A percentile compares a stretch with the other conserved stretches of the same genome.
These are phyloP conservation scores for Aldabrachelys gigantea DNA, from an alignment of 2,113 vertebrate genomes.

Conservation along the genomic window DNA sequence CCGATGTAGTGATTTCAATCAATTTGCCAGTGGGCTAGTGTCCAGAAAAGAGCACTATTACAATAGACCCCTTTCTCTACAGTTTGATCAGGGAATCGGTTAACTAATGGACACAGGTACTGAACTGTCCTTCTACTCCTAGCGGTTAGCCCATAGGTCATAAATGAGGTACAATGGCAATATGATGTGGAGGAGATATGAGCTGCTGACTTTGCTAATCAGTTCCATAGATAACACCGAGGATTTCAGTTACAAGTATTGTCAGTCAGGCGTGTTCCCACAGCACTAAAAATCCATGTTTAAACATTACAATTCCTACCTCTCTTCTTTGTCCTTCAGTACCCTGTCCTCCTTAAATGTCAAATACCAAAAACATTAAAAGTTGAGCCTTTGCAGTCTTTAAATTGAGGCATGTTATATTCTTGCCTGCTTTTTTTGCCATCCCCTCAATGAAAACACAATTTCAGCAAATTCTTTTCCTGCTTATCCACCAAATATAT, in stretches of 20 bases:
- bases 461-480: not conserved
- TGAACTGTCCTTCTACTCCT: not conserved
- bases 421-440: not conserved
- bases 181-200: rapidly evolving
- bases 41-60: not conserved
- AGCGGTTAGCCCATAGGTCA: not conserved
- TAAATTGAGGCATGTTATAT: not conserved
- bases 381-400: not conserved
- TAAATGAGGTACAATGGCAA: not conserved
- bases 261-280: not conserved
- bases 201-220: too few species aligned
- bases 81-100: not conserved
- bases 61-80: not conserved
- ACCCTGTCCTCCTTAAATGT: constrained; percentile 4
- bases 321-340: not conserved
- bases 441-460: constrained; percentile 14
- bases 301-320: constrained; percentile 8
- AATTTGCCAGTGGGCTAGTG: not conserved
- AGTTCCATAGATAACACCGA: not conserved
- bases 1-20: not conserved
- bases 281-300: not conserved
- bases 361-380: not conserved
- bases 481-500: constrained; percentile 36
- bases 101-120: not conserved
- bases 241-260: not conserved